Conservation (phyloP, 1,140 invertebrate species). For the Coelopa frigida region DNA sequence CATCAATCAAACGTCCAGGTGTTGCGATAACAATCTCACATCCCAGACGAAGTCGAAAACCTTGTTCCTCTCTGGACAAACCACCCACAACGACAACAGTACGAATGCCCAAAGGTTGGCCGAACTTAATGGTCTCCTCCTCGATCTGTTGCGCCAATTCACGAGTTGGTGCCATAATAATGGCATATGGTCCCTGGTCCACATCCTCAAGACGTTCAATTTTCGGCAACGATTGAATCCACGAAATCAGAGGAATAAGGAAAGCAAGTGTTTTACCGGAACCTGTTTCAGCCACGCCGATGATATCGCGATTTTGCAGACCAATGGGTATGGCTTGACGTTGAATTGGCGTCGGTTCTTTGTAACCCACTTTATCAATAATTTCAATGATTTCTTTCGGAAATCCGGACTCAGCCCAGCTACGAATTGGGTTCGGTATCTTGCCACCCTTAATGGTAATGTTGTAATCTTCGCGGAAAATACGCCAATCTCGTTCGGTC, state of each 20-base stretch:
- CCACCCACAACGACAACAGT: conserved; percentile 98
- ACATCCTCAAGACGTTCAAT: conserved; percentile 86
- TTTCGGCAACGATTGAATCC: conserved; percentile 98
- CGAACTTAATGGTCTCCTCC: conserved; percentile 98
- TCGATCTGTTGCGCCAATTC: conserved; percentile 99
- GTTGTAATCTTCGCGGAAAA: conserved; percentile 99
- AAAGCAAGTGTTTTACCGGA: conserved; percentile 99
- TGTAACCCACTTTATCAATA: conserved; percentile 93
- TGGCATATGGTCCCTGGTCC: conserved; percentile 97
- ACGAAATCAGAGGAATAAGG: conserved; percentile 92
- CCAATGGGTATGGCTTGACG: conserved; percentile 99
- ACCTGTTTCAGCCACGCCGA: conserved; percentile 98
- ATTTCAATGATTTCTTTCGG: conserved; percentile 89
- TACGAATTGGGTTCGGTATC: conserved; percentile 93
- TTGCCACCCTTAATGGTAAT: conserved; percentile 97
- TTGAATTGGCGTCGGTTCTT: conserved; percentile 98
- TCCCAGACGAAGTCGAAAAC: conserved; percentile 90
- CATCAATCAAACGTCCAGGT: conserved; percentile 97
- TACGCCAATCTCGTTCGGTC: conserved; percentile 99
- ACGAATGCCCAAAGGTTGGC: conserved; percentile 85
- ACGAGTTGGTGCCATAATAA: conserved; percentile 96
- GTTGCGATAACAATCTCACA: conserved; percentile 99
- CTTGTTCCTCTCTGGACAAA: conserved; percentile 95
- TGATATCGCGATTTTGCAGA: conserved; percentile 96
- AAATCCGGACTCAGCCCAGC: conserved; percentile 92